Conservation (phyloP, 2,113 vertebrate species). For the Tiliqua scincoides region DNA sequence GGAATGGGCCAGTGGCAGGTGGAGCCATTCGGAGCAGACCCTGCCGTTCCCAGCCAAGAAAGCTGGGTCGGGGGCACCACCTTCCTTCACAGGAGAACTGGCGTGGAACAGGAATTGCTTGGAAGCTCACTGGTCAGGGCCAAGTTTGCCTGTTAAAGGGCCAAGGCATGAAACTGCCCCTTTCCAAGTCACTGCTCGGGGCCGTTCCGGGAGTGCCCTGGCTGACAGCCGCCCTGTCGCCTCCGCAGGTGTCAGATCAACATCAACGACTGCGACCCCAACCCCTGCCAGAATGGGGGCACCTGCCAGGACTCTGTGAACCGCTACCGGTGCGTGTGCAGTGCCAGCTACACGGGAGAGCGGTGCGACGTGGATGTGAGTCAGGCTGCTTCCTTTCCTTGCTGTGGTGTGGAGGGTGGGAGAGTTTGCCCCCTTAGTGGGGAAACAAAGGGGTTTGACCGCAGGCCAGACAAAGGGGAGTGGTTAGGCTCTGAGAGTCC, state of each 20-base stretch:
- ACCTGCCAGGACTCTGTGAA: constrained; percentile 85
- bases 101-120: no score
- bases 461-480: no score
- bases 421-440: no score
- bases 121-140: background rate
- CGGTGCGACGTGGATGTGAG: constrained; percentile 89
- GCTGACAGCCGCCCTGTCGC: background rate
- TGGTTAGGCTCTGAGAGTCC: no score
- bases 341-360: constrained; percentile 82
- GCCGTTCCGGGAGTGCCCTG: no score
- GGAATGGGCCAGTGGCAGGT: no score
- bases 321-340: constrained; percentile 86
- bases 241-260: constrained; percentile 86
- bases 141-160: background rate
- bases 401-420: no score
- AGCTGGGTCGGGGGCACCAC: no score
- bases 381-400: constrained; percentile 7
- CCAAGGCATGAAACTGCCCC: background rate
- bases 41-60: background rate
- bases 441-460: no score
- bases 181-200: no score
- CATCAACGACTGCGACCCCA: constrained; percentile 84
- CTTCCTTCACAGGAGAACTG: background rate
- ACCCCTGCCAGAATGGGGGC: constrained; percentile 91
- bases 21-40: background rate